Evolutionary conservation across 2,113 vertebrate species (phyloP).

Genomic region (Cnemophilus loriae): DNA sequence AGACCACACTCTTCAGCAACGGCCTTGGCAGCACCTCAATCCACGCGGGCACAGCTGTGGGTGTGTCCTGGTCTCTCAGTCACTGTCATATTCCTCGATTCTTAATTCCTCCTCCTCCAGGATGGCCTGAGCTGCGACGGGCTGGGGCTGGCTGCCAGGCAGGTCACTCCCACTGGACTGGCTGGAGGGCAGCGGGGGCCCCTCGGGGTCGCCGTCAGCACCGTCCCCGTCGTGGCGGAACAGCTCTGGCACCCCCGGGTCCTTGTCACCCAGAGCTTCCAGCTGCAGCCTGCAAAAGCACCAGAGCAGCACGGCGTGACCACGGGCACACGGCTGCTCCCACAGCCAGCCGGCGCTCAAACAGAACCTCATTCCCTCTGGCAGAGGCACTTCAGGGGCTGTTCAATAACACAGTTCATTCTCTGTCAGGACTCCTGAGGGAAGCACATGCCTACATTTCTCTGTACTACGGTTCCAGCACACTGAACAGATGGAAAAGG

Average conservation of each 20-base stretch:
- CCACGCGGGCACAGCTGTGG: not conserved
- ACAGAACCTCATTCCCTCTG: not conserved
- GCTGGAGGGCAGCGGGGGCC: slow-evolving; percentile 48
- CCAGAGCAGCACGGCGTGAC: not conserved
- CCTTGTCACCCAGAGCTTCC: slow-evolving; percentile 86
- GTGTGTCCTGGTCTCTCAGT: slow-evolving; percentile 44
- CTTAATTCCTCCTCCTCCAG: slow-evolving; percentile 77
- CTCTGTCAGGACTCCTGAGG: not conserved
- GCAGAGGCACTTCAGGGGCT: not conserved
- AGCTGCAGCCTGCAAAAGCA: slow-evolving; percentile 76
- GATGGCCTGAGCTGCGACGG: slow-evolving; percentile 64
- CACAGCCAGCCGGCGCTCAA: not conserved
- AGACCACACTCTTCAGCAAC: not conserved
- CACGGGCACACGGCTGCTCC: not conserved
- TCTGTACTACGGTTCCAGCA: not conserved
- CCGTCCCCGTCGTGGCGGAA: not conserved
- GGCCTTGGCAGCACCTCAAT: not conserved
- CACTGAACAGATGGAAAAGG: not conserved
- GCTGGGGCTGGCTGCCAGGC: slow-evolving; percentile 83
- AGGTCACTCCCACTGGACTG: slow-evolving; percentile 73
- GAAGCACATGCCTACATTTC: not conserved
- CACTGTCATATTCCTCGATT: slow-evolving; percentile 88
- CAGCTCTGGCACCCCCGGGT: slow-evolving; percentile 52
- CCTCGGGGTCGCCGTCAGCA: not conserved
- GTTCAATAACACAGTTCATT: not conserved